phyloP scores from a whole-genome alignment of 2,113 vertebrate genomes.

The Xyrauchen texanus region DNA sequence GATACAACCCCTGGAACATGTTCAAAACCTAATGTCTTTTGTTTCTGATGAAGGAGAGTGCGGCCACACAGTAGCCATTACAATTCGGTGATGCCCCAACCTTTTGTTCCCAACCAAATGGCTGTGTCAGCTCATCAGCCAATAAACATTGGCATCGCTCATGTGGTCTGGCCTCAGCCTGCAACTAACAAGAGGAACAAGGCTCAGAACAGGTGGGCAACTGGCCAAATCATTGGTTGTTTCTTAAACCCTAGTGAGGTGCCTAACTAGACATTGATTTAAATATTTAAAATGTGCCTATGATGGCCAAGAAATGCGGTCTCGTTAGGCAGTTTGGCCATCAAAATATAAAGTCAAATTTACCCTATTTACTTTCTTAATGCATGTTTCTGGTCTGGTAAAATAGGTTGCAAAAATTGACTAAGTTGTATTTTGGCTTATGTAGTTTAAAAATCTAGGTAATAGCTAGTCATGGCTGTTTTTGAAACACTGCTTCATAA shows the following conservation, averaged over 20 bases:
- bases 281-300: not conserved
- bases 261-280: not conserved
- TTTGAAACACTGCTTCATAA: no score
- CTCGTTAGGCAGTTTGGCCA: not conserved
- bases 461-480: no score
- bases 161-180: conserved; percentile 94
- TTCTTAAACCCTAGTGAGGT: not conserved
- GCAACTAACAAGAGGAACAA: conserved; percentile 85
- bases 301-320: not conserved
- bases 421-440: no score
- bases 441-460: no score
- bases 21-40: not conserved
- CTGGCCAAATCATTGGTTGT: not conserved
- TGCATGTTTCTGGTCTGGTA: not conserved
- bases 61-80: conserved; percentile 85
- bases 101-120: conserved; percentile 90
- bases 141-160: conserved; percentile 93
- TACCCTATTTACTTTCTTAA: no score
- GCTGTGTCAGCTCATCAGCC: conserved; percentile 90
- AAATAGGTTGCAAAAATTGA: no score
- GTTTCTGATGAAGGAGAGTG: conserved; percentile 78
- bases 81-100: conserved; percentile 84
- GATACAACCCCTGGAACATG: not conserved
- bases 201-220: conserved; percentile 85
- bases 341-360: not conserved